These are phyloP conservation scores for Chelon labrosus DNA, from an alignment of 2,797 vertebrate genomes.

Conservation along the genomic window DNA sequence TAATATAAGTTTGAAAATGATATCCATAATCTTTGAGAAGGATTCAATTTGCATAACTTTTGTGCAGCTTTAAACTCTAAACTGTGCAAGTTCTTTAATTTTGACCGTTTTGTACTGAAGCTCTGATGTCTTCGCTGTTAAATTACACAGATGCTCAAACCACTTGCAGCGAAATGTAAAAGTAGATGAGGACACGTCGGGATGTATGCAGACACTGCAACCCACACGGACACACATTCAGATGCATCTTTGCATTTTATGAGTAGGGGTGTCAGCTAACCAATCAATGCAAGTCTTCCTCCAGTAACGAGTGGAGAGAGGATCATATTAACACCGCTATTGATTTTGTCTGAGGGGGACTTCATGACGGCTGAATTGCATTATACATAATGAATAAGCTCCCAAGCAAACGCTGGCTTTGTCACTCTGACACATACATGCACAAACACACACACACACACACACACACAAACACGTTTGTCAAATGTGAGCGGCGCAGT, in stretches of 20 bases:
- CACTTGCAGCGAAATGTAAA: slow-evolving; percentile 31
- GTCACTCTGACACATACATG: slow-evolving; percentile 37
- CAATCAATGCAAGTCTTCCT: slow-evolving; percentile 78
- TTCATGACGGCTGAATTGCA: slow-evolving; percentile 70
- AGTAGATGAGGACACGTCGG: slow-evolving; percentile 35
- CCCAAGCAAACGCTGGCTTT: slow-evolving; percentile 57
- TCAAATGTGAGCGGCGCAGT: slow-evolving; percentile 64
- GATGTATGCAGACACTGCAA: neutral
- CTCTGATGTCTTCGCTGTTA: neutral
- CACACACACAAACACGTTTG: slow-evolving; percentile 53
- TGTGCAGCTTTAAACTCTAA: too few species aligned
- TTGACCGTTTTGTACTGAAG: neutral
- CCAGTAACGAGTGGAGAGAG: slow-evolving; percentile 69
- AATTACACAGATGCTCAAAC: slow-evolving; percentile 1
- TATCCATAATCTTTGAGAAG: too few species aligned
- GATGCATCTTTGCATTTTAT: slow-evolving; percentile 29
- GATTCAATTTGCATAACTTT: too few species aligned
- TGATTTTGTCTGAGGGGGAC: slow-evolving; percentile 75
- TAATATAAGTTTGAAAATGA: too few species aligned
- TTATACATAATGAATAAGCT: slow-evolving; percentile 74
- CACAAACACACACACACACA: slow-evolving; percentile 22
- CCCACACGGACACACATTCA: slow-evolving; percentile 21
- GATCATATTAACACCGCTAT: slow-evolving; percentile 78
- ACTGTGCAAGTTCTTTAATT: neutral
- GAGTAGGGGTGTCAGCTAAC: slow-evolving; percentile 66